Base-by-base conservation (phyloP, 2,797 vertebrate genomes). In the Buceros bicornis region DNA sequence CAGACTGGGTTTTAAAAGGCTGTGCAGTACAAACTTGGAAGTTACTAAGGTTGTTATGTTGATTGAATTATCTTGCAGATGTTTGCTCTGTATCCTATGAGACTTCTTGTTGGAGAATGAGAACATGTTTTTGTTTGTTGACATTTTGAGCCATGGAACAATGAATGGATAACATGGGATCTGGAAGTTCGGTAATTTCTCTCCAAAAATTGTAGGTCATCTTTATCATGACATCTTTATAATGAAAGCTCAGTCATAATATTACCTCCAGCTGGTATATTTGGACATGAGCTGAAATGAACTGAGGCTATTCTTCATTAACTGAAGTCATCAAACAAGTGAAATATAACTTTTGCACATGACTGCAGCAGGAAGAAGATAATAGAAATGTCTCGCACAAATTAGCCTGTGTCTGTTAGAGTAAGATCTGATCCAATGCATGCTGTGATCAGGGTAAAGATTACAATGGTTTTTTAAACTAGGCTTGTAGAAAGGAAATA, bases 221-320 rank as follows among this genome's bases (percentile, higher is more conserved):
- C 85, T 90, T 94, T 91, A 82, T 85, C 61, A 50, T 81, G 76
- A 66, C 76, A 57, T 93, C 72, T 80, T 83, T 78, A 60, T 72
- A 90, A 89, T 82, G 73, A 93, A 61, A 86, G 8, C 10, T 93
- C 58, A 58, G 72, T 65, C 65, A 40, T 85, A 88, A 29, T 82
- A 77, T 88, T 86, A 76, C 25, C 86, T 79, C 57, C 79, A 88
- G 50, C 71, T 87, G 87, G 71, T 89, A 58, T 78, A 87, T 94
- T 78, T 90, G 72, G 82, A 25, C 45, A 83, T 54, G 45, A 93
- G 78, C 72, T 87, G 62, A 94, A 93, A 91, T 84, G 72, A 91
- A 54, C 47, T 86, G 74, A 78, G 69, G 28, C 76, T 93, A 65
- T 90, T 93, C 65, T 93, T 95, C 89, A 93, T 94, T 94, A 94